These are phyloP conservation scores for Tinea pellionella DNA, from an alignment of 2,888 invertebrate species.

Conservation along the genomic window DNA sequence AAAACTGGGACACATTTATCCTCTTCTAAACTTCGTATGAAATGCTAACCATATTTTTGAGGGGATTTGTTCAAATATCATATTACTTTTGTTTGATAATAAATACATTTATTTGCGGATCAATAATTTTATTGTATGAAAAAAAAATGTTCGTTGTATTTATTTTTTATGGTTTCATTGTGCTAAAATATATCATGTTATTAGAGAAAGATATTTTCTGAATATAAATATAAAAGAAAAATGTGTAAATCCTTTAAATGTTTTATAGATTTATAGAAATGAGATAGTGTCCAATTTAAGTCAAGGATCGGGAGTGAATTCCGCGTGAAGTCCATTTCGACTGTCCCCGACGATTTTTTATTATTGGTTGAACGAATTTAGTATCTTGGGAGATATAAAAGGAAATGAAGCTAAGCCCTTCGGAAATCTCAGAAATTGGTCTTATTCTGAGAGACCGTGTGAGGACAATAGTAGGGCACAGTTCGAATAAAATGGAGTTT, in stretches of 20 bases:
- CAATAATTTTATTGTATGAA: too few relatives aligned
- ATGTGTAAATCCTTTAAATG: neutral
- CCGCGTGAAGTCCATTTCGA: slow-evolving; percentile 49
- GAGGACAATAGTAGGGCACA: slow-evolving; percentile 37
- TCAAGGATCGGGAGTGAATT: neutral
- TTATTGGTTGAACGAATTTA: slow-evolving; percentile 67
- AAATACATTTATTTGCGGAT: too few relatives aligned
- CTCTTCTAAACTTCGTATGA: neutral
- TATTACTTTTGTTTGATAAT: too few relatives aligned
- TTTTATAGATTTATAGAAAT: neutral
- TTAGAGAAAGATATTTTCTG: too few relatives aligned
- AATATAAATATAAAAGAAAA: too few relatives aligned
- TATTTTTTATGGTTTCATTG: too few relatives aligned
- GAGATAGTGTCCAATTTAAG: slow-evolving; percentile 2
- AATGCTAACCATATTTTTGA: neutral
- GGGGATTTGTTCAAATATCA: too few relatives aligned
- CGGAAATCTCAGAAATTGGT: slow-evolving; percentile 67
- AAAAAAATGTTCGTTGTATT: too few relatives aligned
- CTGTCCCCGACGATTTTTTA: slow-evolving; percentile 61
- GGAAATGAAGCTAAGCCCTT: slow-evolving; percentile 69
- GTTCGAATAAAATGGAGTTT: slow-evolving; percentile 55
- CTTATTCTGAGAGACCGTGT: slow-evolving; percentile 33
- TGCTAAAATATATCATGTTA: too few relatives aligned
- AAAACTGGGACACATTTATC: neutral
- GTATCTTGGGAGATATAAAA: slow-evolving; percentile 68